Evolutionary conservation across 92 coral and sea anemone genomes (phyloP).

Genomic region (Umimayanthus chanpuru): DNA sequence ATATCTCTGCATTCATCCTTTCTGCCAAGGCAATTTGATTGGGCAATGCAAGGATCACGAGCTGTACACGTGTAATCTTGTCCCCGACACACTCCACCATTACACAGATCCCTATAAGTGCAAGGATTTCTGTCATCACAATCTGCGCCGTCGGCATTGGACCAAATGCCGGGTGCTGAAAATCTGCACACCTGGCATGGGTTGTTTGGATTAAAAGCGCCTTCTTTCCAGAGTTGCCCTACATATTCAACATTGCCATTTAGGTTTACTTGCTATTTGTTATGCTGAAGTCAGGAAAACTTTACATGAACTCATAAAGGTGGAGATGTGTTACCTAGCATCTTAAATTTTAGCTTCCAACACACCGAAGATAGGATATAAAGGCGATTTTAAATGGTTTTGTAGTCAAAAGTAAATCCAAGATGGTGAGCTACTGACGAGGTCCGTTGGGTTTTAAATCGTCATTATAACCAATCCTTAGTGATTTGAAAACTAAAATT

Average conservation of each 20-base stretch:
- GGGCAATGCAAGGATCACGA: slow-evolving; percentile 68
- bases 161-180: slow-evolving; percentile 70
- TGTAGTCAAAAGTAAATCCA: too few species aligned
- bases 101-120: slow-evolving; percentile 76
- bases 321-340: too few species aligned
- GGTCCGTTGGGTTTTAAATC: too few species aligned
- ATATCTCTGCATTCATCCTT: slow-evolving; percentile 71
- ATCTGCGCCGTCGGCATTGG: slow-evolving; percentile 70
- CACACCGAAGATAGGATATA: too few species aligned
- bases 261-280: too few species aligned
- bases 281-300: too few species aligned
- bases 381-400: too few species aligned
- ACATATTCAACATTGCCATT: not conserved
- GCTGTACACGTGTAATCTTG: slow-evolving; percentile 47
- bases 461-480: too few species aligned
- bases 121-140: slow-evolving; percentile 83
- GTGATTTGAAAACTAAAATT: too few species aligned
- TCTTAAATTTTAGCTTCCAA: too few species aligned
- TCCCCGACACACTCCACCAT: slow-evolving; percentile 62
- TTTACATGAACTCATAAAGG: too few species aligned
- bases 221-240: slow-evolving; percentile 16
- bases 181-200: slow-evolving; percentile 91
- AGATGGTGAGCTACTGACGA: too few species aligned
- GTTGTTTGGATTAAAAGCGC: slow-evolving; percentile 60
- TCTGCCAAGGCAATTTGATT: slow-evolving; percentile 71